phyloP scores from a whole-genome alignment of 1,140 invertebrate species.

The Gonatopus flavifemur region DNA sequence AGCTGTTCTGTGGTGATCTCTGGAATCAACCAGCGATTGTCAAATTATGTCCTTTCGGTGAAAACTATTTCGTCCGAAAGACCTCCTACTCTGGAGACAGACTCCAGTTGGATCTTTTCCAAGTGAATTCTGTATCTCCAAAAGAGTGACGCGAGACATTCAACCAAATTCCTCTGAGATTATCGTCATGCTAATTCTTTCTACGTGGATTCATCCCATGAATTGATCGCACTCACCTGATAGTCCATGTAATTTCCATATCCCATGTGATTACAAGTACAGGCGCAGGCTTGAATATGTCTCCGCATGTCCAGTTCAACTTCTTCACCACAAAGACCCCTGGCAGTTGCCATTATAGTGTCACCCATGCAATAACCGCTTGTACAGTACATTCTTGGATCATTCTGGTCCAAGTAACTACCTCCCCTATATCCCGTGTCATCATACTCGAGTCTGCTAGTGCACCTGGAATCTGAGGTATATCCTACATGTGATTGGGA shows the following conservation, averaged over 20 bases:
- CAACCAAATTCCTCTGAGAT: no score
- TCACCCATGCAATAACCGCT: constrained; percentile 57
- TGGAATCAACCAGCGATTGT: no score
- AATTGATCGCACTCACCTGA: constrained; percentile 72
- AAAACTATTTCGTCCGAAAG: no score
- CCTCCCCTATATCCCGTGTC: constrained; percentile 52
- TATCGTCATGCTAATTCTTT: no score
- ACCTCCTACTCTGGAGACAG: no score
- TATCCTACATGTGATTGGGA: constrained; percentile 53
- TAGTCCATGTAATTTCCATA: constrained; percentile 89
- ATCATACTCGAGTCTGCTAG: constrained; percentile 51
- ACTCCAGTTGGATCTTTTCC: no score
- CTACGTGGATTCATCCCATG: no score
- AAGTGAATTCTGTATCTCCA: no score
- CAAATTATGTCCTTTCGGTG: no score
- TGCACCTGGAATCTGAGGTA: constrained; percentile 52
- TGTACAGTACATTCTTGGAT: constrained; percentile 56
- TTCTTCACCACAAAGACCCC: constrained; percentile 58
- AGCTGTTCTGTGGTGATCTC: no score
- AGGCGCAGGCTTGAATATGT: constrained; percentile 83
- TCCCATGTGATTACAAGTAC: constrained; percentile 88
- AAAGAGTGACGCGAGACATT: no score
- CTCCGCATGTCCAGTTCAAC: constrained; percentile 75
- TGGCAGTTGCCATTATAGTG: constrained; percentile 54
- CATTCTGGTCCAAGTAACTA: constrained; percentile 52